phyloP scores from a whole-genome alignment of 2,888 invertebrate genomes.

The Bedellia somnulentella region DNA sequence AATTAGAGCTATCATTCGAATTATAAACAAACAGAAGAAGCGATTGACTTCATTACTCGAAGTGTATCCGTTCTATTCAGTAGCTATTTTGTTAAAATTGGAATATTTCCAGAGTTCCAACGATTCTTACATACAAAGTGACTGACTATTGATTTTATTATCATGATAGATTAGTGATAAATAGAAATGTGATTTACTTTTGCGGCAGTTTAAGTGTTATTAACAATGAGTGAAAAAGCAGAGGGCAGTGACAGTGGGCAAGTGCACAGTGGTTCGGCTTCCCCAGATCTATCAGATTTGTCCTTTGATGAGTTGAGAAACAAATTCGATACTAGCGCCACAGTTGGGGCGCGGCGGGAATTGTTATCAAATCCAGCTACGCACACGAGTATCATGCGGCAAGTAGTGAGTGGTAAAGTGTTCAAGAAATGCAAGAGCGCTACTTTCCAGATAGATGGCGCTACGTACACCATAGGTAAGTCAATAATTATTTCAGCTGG shows the following conservation, averaged over 20 bases:
- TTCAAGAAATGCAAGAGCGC: conserved; percentile 86
- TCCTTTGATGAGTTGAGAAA: conserved; percentile 49
- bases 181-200: too few species aligned
- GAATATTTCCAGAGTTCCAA: too few species aligned
- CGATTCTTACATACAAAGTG: too few species aligned
- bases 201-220: too few species aligned
- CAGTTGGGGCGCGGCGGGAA: conserved; percentile 31
- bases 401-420: conserved; percentile 59
- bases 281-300: conserved; percentile 35
- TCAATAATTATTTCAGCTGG: conserved; percentile 12
- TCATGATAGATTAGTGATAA: too few species aligned
- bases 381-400: conserved; percentile 50
- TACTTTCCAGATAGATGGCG: conserved; percentile 84
- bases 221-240: too few species aligned
- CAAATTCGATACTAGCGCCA: conserved; percentile 44
- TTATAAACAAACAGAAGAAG: conserved; percentile 4
- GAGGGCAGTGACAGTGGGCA: conserved; percentile 26
- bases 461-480: conserved; percentile 84
- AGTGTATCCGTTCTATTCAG: background rate
- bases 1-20: conserved; percentile 6
- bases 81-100: too few species aligned
- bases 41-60: background rate
- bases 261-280: conserved; percentile 26
- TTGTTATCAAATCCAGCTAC: conserved; percentile 46
- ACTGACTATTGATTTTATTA: too few species aligned